A percentile compares a stretch with the other conserved stretches of the same genome.
Conservation (phyloP, 2,113 vertebrate species). For the Scophthalmus maximus region DNA sequence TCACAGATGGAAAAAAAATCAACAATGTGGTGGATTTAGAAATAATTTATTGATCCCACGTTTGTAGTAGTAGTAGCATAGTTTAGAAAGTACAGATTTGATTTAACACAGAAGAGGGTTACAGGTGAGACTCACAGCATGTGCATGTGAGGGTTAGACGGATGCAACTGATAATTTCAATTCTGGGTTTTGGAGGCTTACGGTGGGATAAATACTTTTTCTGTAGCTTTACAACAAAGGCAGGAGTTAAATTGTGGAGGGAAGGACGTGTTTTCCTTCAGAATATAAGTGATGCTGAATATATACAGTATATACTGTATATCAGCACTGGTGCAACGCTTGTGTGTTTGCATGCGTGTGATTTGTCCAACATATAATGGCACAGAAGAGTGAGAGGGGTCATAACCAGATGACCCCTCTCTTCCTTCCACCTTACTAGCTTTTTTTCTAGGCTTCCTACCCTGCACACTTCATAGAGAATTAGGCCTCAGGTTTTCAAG, state of each 20-base stretch:
- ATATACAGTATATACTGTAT: not conserved
- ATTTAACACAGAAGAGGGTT: not conserved
- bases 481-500: not conserved
- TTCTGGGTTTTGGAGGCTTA: not conserved
- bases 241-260: not conserved
- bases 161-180: too few species aligned
- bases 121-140: not conserved
- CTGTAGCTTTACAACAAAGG: not conserved
- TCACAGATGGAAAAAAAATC: not conserved
- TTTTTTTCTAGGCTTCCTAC: not conserved
- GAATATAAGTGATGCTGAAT: not conserved
- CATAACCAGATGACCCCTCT: too few species aligned
- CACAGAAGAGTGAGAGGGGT: not conserved
- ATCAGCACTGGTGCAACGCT: not conserved
- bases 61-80: not conserved
- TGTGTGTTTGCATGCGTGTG: not conserved
- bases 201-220: not conserved
- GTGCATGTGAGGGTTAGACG: not conserved
- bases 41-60: slow-evolving; percentile 1
- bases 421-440: too few species aligned
- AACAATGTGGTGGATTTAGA: not conserved
- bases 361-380: not conserved
- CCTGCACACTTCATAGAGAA: not conserved
- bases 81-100: not conserved
- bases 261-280: not conserved